Evolutionary conservation across 2,888 invertebrate species (phyloP), one percentile per base, ranked within the genome.

Genomic region (Drosophila affinis): DNA sequence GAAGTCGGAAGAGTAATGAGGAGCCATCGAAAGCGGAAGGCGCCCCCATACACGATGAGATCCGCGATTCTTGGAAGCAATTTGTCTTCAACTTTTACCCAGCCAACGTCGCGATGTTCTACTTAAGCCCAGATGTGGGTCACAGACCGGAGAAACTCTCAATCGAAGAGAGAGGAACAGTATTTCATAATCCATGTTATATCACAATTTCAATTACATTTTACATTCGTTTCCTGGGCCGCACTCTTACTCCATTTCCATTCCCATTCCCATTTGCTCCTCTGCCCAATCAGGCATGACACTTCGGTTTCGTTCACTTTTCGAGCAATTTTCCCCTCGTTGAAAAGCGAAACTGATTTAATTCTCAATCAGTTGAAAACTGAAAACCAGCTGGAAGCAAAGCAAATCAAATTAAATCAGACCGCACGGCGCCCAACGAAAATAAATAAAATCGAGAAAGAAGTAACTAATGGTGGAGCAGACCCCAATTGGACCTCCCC

Each of bases 271-370:
- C 17, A 32, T n/a, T 49, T 49, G n/a, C 51, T 24, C 54, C 57
- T 58, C 49, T 51, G 56, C n/a, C 60, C 55, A 62, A 74, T 69
- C 72, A 72, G 58, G 58, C 57, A 58, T 72, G 62, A 62, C 60
- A 57, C 61, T 54, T 46, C n/a, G 56, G 27, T 62, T 71, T 70
- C 71, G 59, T 58, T 63, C 63, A 63, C 62, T 44, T 58, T 72
- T 72, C 51, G 24, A 57, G 34, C 60, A 62, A 75, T 75, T 75
- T 74, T 62, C 62, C 62, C 24, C 68, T 72, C 65, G 32, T 65
- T 72, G 52, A 55, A 51, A 55, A 59, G 5, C 48, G 62, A 76
- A 76, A 75, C 75, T 75, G 76, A 75, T 76, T 76, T 58, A 60
- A 72, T 75, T 75, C 73, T 60, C 56, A 73, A 54, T 55, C 59